Conservation (phyloP, 2,888 invertebrate genomes). For the Drosophila cracens region DNA sequence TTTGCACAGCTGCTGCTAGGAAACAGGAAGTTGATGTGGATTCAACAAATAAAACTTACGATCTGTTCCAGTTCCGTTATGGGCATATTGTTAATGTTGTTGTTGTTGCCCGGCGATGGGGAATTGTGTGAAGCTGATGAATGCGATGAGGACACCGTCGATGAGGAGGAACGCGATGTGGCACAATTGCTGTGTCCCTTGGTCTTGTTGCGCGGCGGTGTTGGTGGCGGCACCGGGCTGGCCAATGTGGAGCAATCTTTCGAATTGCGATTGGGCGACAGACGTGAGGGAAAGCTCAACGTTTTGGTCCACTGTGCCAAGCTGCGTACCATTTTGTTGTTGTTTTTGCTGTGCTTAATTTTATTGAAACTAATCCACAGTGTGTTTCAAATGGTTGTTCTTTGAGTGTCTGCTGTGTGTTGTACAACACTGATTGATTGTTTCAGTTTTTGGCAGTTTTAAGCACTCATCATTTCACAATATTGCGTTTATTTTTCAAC, state of each 20-base stretch:
- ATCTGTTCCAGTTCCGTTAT: slow-evolving; percentile 90
- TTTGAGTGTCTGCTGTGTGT: slow-evolving; percentile 6
- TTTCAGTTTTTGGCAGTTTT: slow-evolving; percentile 39
- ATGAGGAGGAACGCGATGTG: slow-evolving; percentile 86
- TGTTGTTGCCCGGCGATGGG: slow-evolving; percentile 84
- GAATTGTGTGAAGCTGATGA: slow-evolving; percentile 79
- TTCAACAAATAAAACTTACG: slow-evolving; percentile 86
- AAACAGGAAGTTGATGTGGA: slow-evolving; percentile 55
- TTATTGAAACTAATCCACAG: slow-evolving; percentile 63
- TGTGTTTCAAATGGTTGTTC: slow-evolving; percentile 57
- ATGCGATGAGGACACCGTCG: slow-evolving; percentile 82
- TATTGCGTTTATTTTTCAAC: slow-evolving; percentile 57
- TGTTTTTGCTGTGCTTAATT: slow-evolving; percentile 10
- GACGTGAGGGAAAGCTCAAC: slow-evolving; percentile 93
- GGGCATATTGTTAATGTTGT: slow-evolving; percentile 86
- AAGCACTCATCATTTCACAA: slow-evolving; percentile 59
- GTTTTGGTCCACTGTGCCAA: slow-evolving; percentile 96
- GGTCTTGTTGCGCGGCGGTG: slow-evolving; percentile 87
- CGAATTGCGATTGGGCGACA: slow-evolving; percentile 92
- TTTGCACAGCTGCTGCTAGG: slow-evolving; percentile 69
- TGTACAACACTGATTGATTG: slow-evolving; percentile 34
- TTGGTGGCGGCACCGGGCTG: slow-evolving; percentile 85
- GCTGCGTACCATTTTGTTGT: slow-evolving; percentile 91
- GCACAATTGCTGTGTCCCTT: slow-evolving; percentile 85
- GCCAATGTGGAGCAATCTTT: slow-evolving; percentile 87